Evolutionary conservation across 1,140 invertebrate species (phyloP).

Genomic region (Brachionus calyciflorus): DNA sequence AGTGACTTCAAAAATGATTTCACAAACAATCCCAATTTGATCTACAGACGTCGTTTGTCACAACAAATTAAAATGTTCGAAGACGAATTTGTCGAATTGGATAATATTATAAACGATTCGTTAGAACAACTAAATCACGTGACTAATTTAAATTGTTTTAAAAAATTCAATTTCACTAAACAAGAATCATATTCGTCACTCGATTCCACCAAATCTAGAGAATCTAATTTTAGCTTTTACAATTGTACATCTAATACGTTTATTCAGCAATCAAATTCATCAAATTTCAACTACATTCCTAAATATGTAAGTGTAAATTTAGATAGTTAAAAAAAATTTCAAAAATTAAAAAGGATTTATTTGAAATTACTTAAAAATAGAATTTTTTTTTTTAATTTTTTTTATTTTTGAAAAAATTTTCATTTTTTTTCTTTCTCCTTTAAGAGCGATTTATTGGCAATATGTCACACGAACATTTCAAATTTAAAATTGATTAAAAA

Average conservation of each 20-base stretch:
- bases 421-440: background rate
- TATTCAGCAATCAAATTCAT: background rate
- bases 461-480: conserved; percentile 41
- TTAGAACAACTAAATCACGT: conserved; percentile 6
- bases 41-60: background rate
- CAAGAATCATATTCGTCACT: background rate
- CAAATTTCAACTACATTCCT: conserved; percentile 19
- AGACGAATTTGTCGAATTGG: background rate
- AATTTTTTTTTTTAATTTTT: background rate
- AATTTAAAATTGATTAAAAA: conserved; percentile 42
- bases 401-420: background rate
- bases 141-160: conserved; percentile 1
- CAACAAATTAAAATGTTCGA: background rate
- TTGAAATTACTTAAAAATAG: background rate
- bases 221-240: too few species aligned
- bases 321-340: background rate
- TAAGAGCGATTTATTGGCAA: conserved; percentile 26
- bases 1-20: conserved; percentile 2
- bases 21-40: background rate
- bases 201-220: background rate
- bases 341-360: conserved; percentile 9
- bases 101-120: conserved; percentile 22
- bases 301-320: conserved; percentile 37
- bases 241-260: background rate
- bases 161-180: background rate